Base-by-base conservation (phyloP, 2,888 invertebrate species). In the Cheilosia pagana region DNA sequence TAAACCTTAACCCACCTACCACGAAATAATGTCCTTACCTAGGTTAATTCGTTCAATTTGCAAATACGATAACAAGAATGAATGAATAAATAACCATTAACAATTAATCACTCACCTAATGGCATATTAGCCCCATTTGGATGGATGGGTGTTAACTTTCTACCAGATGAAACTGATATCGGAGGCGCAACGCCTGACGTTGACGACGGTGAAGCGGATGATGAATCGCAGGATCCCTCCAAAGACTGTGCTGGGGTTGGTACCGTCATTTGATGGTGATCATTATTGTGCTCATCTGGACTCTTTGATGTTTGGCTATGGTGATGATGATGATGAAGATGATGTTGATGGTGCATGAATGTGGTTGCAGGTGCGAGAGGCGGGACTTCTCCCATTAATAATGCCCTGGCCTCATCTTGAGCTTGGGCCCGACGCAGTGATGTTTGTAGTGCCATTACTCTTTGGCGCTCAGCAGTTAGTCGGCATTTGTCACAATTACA, bases 361-460 rank as follows among this genome's bases (percentile, higher is more conserved):
- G 88, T 76, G 45, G 89, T 83, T 50, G 87, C 87, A 65, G 88
- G 88, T 4, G 88, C 86, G 39, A 92, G 91, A 86, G 93, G 93
- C 45, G 92, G 93, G 82, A 92, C 88, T 68, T 94, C 94, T n/a
- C 93, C 93, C 41, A 92, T 88, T 23, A 93, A 92, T 62, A 89
- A 90, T 87, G 93, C 93, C 5, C 94, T 91, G 62, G 94, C 94
- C 90, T 97, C 96, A 89, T 97, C 97, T 92, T 97, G 97, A 67
- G 96, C 96, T 91, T 96, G 96, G 53, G 96, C 97, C 62, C 98
- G 94, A 60, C 97, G 92, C 87, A 96, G 90, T 0, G 97, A 97
- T 28, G 97, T 97, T 93, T 97, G 96, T 89, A 94, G 92, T 78
- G 98, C 98, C 98, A 98, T 98, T 76, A 97, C 96, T 19, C 96